Evolutionary conservation across 2,797 vertebrate species (phyloP), one percentile per base, ranked within the genome.

Genomic region (Leptatherina wallacei): DNA sequence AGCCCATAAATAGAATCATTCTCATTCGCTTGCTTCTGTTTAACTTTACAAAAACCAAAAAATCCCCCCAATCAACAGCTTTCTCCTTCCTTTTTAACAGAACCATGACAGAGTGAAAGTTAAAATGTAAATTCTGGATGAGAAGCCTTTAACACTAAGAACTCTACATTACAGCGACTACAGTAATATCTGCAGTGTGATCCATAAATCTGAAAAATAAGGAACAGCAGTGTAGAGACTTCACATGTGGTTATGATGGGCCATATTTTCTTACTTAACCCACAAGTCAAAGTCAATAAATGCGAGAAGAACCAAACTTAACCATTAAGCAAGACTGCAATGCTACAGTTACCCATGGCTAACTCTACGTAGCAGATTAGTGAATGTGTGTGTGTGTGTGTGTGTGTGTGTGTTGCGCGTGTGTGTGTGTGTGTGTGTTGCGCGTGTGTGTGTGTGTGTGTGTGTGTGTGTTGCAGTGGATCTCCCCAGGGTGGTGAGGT

Each of bases 241-340:
- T 80, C 69, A 86, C 80, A 85, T 90, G 85, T 82, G 82, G 88
- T 87, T 83, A 63, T 75, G 79, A 85, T 82, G 81, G 84, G 55
- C 14, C 68, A 35, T 69, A 83, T 88, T 89, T 86, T 87, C 75
- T 85, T 83, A 75, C 83, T 88, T 69, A 85, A 75, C 66, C 90
- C 86, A 77, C 89, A 89, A 77, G 88, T 91, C 89, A 87, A 73
- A 88, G 69, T 74, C 80, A 83, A 90, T 91, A 85, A 84, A 80
- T 61, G 72, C 77, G 77, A 89, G 35, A 62, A 69, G 61, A 88
- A 78, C 52, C 85, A 80, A 80, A 38, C 52, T 14, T 51, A 35
- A 76, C 69, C 71, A 27, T 70, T 71, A 75, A 72, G 79, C 62
- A 33, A 59, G 61, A 33, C 71, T 80, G 73, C 60, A 83, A 69